A percentile compares a stretch with the other conserved stretches of the same genome.
Evolutionary conservation across 1,140 invertebrate species (phyloP).

Genomic region (Scaptomyza montana): DNA sequence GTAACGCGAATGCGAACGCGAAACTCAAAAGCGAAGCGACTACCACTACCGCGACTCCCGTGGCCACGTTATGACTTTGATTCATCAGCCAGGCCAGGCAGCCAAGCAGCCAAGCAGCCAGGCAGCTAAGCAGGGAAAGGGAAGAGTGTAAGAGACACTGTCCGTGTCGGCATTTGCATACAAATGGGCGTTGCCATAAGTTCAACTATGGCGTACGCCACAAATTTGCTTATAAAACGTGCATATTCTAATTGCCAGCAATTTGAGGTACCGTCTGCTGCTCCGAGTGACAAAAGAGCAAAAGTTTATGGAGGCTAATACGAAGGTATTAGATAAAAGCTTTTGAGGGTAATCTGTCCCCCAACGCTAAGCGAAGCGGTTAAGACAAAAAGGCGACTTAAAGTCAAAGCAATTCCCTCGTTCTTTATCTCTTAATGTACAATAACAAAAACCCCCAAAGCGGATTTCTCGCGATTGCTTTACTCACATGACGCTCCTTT

Average conservation of each 20-base stretch:
- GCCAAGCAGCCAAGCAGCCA: neutral
- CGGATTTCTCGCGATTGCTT: conserved; percentile 23
- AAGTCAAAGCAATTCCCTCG: neutral
- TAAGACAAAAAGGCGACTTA: conserved; percentile 41
- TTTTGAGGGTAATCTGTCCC: conserved; percentile 15
- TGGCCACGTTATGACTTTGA: conserved; percentile 78
- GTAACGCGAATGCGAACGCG: conserved; percentile 62
- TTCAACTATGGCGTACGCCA: conserved; percentile 40
- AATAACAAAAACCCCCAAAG: conserved; percentile 32
- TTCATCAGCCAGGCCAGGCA: conserved; percentile 62
- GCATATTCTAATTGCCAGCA: conserved; percentile 77
- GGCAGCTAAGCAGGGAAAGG: neutral
- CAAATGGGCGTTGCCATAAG: conserved; percentile 80
- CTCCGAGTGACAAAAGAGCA: conserved; percentile 32
- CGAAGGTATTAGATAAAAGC: conserved; percentile 18
- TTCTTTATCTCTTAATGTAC: too few relatives aligned
- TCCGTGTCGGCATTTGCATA: conserved; percentile 70
- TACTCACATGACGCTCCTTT: conserved; percentile 8
- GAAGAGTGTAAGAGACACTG: conserved; percentile 36
- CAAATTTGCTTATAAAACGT: conserved; percentile 74
- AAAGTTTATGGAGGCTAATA: conserved; percentile 45
- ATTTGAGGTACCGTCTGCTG: conserved; percentile 41
- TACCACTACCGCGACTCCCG: neutral
- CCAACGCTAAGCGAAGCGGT: conserved; percentile 20
- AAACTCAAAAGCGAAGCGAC: neutral